phyloP scores from a whole-genome alignment of 2,113 vertebrate genomes.

The Piprites chloris region DNA sequence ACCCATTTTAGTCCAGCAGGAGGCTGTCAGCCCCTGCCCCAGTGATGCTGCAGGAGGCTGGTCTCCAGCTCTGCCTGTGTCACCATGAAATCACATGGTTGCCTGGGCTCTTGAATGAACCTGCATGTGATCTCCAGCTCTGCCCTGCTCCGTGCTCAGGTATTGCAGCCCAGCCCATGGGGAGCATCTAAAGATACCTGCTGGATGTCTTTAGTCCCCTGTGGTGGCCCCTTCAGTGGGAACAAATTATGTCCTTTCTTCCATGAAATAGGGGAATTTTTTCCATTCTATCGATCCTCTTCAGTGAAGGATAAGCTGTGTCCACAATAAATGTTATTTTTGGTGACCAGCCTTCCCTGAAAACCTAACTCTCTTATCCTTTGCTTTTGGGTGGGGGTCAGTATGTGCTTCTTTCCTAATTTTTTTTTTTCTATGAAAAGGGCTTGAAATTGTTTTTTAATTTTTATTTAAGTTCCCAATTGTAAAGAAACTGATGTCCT shows the following conservation, averaged over 20 bases:
- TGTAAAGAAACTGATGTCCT: neutral
- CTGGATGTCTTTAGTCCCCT: neutral
- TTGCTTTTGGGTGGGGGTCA: neutral
- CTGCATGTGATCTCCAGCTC: neutral
- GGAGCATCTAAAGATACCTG: neutral
- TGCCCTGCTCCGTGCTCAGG: neutral
- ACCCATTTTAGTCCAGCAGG: neutral
- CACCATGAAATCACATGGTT: rapidly evolving
- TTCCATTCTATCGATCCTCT: neutral
- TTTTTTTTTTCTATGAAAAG: neutral
- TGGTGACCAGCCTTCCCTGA: neutral
- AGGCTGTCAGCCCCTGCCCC: rapidly evolving
- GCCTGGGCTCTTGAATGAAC: neutral
- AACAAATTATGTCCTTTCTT: neutral
- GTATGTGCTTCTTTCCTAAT: neutral
- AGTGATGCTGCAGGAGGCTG: neutral
- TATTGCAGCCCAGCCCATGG: neutral
- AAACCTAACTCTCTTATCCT: neutral
- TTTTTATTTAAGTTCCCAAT: neutral
- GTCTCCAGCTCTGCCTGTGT: rapidly evolving
- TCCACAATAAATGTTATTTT: neutral
- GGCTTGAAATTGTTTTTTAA: neutral
- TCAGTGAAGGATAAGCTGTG: neutral
- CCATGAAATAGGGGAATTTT: neutral
- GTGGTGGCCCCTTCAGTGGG: neutral